Evolutionary conservation across 1,140 invertebrate species (phyloP).

Genomic region (Macrosteles quadrilineatus): DNA sequence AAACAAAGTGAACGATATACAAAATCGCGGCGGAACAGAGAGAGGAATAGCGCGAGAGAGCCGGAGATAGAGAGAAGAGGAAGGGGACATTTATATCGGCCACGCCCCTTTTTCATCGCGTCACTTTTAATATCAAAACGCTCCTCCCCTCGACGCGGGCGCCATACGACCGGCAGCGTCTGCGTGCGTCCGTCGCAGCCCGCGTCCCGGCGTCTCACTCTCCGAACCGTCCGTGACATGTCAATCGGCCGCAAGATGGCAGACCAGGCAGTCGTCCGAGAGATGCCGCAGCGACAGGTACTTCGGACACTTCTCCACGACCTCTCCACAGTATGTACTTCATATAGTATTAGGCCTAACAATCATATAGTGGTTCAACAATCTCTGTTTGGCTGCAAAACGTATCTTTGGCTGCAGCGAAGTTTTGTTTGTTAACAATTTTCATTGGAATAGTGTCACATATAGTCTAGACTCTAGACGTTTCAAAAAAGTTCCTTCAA

Average conservation of each 20-base stretch:
- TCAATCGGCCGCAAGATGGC: no score
- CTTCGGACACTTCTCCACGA: no score
- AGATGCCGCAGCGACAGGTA: no score
- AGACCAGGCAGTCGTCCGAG: no score
- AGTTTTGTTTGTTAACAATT: no score
- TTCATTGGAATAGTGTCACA: background rate
- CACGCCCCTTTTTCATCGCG: conserved; percentile 30
- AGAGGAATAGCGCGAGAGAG: background rate
- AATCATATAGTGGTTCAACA: no score
- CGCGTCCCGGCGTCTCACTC: background rate
- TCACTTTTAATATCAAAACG: conserved; percentile 30
- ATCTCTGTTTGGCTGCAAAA: no score
- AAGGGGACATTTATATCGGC: conserved; percentile 20
- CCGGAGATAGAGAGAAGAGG: conserved; percentile 1
- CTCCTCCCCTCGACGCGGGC: background rate
- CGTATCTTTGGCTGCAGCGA: no score
- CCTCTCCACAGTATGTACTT: no score
- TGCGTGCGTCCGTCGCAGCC: background rate
- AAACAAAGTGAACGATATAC: conserved; percentile 26
- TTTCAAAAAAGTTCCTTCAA: no score
- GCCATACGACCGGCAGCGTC: background rate
- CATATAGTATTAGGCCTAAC: no score
- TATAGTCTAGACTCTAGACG: background rate
- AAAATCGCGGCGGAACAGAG: conserved; percentile 3
- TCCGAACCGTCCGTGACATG: background rate